Evolutionary conservation across 2,797 vertebrate genomes (phyloP), one percentile per base, ranked within the genome.

Genomic region (Acomys russatus): DNA sequence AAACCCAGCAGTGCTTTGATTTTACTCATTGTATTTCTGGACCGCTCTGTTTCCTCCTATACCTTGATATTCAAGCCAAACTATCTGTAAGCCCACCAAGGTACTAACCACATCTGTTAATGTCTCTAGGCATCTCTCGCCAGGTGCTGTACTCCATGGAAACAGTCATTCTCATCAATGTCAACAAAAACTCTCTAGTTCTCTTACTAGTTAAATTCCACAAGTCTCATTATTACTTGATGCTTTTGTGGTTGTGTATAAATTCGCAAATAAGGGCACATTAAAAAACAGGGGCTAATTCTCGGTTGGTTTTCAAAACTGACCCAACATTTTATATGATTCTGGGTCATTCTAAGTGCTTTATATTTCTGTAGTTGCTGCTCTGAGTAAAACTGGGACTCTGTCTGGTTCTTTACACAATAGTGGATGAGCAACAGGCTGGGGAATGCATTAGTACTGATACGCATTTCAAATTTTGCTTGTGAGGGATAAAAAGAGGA

Each of bases 331-430:
- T 91, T 80, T 91, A 38, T 83, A 59, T 6, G 88, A n/a, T 11
- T 54, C 49, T 82, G 11, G 35, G 1, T 88, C 70, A 70, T 44
- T 38, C 11, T 38, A 59, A 33, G 2, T 78, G 51, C 38, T 86
- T 49, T 44, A 15, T 25, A 77, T 71, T 18, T 38, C 89, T 56
- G 73, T 90, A 87, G 9, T 82, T 87, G 1, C 64, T 84, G 6
- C 94, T 95, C 61, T 91, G 9, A 93, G 12, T n/a, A 94, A 93
- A 88, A 61, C 33, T 38, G n/a, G 54, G 25, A 80, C 6, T 88
- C 17, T 66, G 23, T 38, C 73, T 94, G 23, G 7, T 88, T 91
- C 33, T 89, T 95, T 77, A 51, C 64, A 92, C 17, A 92, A 71
- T 2, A 35, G 4, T 61, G 6, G 14, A 38, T 83, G 76, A 54